A percentile compares a stretch with the other conserved stretches of the same genome.
phyloP scores from a whole-genome alignment of 2,797 vertebrate species.

The Enteromius treurensis region DNA sequence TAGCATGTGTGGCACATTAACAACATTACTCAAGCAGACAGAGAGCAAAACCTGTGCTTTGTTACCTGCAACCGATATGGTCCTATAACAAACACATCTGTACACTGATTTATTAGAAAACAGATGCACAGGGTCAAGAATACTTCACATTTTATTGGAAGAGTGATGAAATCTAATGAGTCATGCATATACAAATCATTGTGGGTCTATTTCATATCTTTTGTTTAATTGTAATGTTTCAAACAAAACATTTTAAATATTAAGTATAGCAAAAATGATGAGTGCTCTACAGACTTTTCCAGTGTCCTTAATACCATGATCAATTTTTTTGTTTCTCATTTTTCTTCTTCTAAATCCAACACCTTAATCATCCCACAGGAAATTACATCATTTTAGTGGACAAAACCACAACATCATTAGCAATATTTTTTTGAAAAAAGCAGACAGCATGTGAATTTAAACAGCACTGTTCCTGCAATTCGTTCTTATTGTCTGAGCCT shows the following conservation, averaged over 20 bases:
- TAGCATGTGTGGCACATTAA: slow-evolving; percentile 24
- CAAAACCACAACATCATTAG: not conserved
- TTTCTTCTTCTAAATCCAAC: not conserved
- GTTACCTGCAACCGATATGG: slow-evolving; percentile 34
- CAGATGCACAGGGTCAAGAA: slow-evolving; percentile 31
- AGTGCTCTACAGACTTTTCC: not conserved
- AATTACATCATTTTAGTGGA: not conserved
- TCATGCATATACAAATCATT: not conserved
- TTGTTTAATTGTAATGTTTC: not conserved
- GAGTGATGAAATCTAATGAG: slow-evolving; percentile 3
- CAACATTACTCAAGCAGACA: slow-evolving; percentile 19
- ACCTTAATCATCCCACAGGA: not conserved
- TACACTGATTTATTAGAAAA: slow-evolving; percentile 31
- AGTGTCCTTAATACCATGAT: not conserved
- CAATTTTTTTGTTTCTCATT: not conserved
- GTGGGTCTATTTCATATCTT: not conserved
- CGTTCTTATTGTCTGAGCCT: not conserved
- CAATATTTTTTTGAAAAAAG: not conserved
- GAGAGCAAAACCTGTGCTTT: not conserved
- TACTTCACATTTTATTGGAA: not conserved
- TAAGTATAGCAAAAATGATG: not conserved
- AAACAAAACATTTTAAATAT: not conserved
- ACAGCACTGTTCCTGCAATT: not conserved
- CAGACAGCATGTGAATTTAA: not conserved
- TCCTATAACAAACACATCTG: slow-evolving; percentile 10